Evolutionary conservation across 2,113 vertebrate species (phyloP).

Genomic region (Macrotus californicus): DNA sequence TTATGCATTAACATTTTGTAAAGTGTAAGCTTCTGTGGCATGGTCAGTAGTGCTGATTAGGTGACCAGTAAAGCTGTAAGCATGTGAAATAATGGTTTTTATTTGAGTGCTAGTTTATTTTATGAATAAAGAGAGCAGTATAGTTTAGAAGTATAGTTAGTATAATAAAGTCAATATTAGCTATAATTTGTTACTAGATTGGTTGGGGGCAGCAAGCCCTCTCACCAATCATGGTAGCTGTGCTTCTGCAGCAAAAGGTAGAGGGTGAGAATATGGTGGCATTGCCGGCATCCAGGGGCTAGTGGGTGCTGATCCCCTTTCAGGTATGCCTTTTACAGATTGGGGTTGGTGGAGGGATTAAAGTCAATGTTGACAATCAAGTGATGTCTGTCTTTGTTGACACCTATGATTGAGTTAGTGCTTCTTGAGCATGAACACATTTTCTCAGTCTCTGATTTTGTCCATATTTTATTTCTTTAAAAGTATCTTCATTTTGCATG

Average conservation of each 20-base stretch:
- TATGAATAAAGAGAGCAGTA: slow-evolving; percentile 25
- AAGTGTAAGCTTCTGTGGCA: slow-evolving; percentile 52
- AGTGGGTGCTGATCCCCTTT: not conserved
- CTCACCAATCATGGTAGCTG: not conserved
- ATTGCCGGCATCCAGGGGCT: not conserved
- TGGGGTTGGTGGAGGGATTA: not conserved
- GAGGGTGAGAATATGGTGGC: not conserved
- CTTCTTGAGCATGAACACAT: slow-evolving; percentile 37
- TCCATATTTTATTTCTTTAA: slow-evolving; percentile 46
- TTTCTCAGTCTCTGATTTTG: slow-evolving; percentile 28
- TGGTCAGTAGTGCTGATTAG: slow-evolving; percentile 57
- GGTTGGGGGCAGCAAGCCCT: not conserved
- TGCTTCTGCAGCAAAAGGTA: not conserved
- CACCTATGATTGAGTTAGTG: not conserved
- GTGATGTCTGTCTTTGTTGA: not conserved
- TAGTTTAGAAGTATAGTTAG: not conserved
- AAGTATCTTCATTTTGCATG: slow-evolving; percentile 47
- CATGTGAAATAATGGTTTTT: slow-evolving; percentile 42
- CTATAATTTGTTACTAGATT: slow-evolving; percentile 3
- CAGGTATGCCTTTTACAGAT: not conserved
- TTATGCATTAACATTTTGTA: slow-evolving; percentile 62
- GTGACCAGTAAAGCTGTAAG: slow-evolving; percentile 29
- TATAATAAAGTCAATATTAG: slow-evolving; percentile 23
- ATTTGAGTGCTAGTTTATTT: slow-evolving; percentile 33
- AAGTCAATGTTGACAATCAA: not conserved